Conservation (phyloP, 1,140 invertebrate species). For the Marisa cornuarietis region DNA sequence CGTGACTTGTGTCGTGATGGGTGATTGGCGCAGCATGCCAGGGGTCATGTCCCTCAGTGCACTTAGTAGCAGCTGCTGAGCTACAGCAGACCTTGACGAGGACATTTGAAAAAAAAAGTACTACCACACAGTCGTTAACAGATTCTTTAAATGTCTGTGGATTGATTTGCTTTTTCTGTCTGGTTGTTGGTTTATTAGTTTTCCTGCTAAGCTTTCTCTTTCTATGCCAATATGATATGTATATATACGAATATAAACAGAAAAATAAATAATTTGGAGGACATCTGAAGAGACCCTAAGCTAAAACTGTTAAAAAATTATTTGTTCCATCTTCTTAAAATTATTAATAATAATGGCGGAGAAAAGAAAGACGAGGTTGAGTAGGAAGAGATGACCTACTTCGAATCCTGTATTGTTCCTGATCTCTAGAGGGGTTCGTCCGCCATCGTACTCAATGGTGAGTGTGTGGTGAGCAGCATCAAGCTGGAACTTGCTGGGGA, state of each 20-base stretch:
- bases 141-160: no score
- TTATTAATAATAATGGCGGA: not conserved
- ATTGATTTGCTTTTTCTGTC: not conserved
- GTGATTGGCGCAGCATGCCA: constrained; percentile 34
- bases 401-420: constrained; percentile 42
- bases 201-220: not conserved
- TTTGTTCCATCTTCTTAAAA: not conserved
- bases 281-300: not conserved
- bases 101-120: not conserved
- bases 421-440: constrained; percentile 11
- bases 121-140: no score
- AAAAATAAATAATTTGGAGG: no score
- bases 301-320: not conserved
- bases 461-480: constrained; percentile 10
- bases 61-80: constrained; percentile 5
- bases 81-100: constrained; percentile 41
- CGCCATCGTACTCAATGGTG: not conserved
- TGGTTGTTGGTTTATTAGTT: not conserved
- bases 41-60: constrained; percentile 2
- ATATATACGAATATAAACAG: no score
- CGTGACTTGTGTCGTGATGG: constrained; percentile 15
- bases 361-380: not conserved
- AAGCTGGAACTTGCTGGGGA: constrained; percentile 10
- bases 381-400: constrained; percentile 20
- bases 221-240: no score